Base-by-base conservation (phyloP, 2,888 invertebrate species). In the Mythimna vitellina region DNA sequence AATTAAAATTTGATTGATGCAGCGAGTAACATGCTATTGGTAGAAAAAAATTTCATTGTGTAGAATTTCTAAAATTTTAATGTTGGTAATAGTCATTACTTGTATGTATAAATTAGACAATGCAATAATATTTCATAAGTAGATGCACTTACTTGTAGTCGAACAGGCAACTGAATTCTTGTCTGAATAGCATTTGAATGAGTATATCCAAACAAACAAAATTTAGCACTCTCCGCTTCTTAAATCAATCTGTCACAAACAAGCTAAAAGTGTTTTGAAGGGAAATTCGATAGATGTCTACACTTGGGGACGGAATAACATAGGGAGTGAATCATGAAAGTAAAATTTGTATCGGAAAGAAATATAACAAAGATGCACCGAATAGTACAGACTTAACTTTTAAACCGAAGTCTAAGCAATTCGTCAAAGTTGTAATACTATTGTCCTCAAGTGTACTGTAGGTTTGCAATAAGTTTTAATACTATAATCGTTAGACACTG, bases 111-210 rank as follows among this genome's bases (percentile, higher is more conserved):
- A 89, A 89, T 90, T 95, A 94, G 93, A 87, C 84, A 91, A 93
- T 90, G 96, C 96, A 96, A 96, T 96, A 95, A 95, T 96, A 94
- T 92, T 93, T 93, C 86, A 89, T 95, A 94, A 94, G 95, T 95
- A 95, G 95, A 86, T 93, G 95, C 95, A 95, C 95, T 88, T 87
- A 90, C 88, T 92, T 87, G 89, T 94, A 94, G 92, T 72, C 74
- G 80, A 83, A 80, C 86, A 89, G 86, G 84, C 82, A 85, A 87
- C 85, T 89, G 88, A 87, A 88, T 86, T 86, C 83, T 90, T 88
- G 90, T 89, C 80, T 73, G 78, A 70, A 72, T 76, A 69, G 69
- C 32, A 78, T 75, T 81, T 66, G 65, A 68, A 63, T 64, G 12
- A 70, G 64, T 62, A 54, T 20, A 76, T 70, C 38, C 61, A 49